phyloP scores from a whole-genome alignment of 2,113 vertebrate genomes.

The Triplophysa siluroides region DNA sequence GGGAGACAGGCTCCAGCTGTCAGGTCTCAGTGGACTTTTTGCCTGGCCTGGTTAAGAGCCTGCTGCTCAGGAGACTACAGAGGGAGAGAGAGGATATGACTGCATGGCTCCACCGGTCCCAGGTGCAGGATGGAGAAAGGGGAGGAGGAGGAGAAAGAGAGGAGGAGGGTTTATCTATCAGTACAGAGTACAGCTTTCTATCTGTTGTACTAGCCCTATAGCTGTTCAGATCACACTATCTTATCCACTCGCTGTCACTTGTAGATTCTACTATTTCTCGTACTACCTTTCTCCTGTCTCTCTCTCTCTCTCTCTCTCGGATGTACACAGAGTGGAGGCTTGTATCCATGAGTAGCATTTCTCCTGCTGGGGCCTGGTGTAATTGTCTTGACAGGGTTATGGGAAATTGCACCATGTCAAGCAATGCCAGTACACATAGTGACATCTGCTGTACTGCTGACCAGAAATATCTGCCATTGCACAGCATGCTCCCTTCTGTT shows the following conservation, averaged over 20 bases:
- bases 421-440: slow-evolving; percentile 42
- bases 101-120: slow-evolving; percentile 27
- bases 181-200: slow-evolving; percentile 3
- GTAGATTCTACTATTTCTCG: slow-evolving; percentile 3
- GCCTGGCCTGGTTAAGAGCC: slow-evolving; percentile 19
- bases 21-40: slow-evolving; percentile 25
- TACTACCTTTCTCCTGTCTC: not conserved
- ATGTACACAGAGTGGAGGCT: slow-evolving; percentile 41
- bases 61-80: slow-evolving; percentile 16
- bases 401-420: slow-evolving; percentile 59
- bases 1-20: slow-evolving; percentile 43
- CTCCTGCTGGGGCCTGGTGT: slow-evolving; percentile 45
- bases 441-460: slow-evolving; percentile 47
- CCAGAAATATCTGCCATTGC: slow-evolving; percentile 39
- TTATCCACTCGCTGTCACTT: slow-evolving; percentile 33
- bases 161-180: not conserved
- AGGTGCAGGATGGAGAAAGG: slow-evolving; percentile 28
- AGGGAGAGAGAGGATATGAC: slow-evolving; percentile 17
- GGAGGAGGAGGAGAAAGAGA: not conserved
- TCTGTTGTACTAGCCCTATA: slow-evolving; percentile 31
- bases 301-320: slow-evolving; percentile 4
- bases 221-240: slow-evolving; percentile 30
- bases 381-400: slow-evolving; percentile 57
- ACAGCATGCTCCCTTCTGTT: not conserved
- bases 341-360: slow-evolving; percentile 44